phyloP scores from a whole-genome alignment of 1,140 invertebrate genomes.

The Manduca sexta region DNA sequence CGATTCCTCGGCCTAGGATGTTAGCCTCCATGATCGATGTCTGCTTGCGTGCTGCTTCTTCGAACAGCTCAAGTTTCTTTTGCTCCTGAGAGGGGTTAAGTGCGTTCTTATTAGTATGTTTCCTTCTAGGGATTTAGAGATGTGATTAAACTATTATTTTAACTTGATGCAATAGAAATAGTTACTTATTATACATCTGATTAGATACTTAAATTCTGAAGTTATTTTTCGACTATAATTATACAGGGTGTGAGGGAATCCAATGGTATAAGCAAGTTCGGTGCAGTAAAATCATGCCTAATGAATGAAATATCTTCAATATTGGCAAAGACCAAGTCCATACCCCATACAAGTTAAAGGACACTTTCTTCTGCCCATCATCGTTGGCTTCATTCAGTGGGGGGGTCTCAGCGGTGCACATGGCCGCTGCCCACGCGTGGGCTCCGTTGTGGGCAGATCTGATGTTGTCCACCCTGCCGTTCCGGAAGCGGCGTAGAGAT shows the following conservation, averaged over 20 bases:
- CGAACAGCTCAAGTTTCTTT: constrained; percentile 84
- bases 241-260: too few relatives aligned
- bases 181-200: too few relatives aligned
- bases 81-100: constrained; percentile 71
- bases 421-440: constrained; percentile 92
- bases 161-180: too few relatives aligned
- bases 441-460: constrained; percentile 92
- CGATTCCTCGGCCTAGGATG: constrained; percentile 95
- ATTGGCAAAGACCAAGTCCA: too few relatives aligned
- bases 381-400: constrained; percentile 64
- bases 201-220: too few relatives aligned
- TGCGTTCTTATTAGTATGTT: too few relatives aligned
- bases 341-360: constrained; percentile 88
- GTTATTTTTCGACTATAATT: too few relatives aligned
- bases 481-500: constrained; percentile 89
- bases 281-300: too few relatives aligned
- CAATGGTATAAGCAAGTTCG: too few relatives aligned
- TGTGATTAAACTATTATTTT: too few relatives aligned
- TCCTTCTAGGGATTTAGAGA: too few relatives aligned
- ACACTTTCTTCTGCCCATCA: constrained; percentile 81
- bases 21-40: constrained; percentile 95
- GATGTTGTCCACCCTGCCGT: constrained; percentile 98
- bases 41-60: constrained; percentile 91
- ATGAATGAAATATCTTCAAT: too few relatives aligned
- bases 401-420: constrained; percentile 82